Evolutionary conservation across 2,888 invertebrate species (phyloP).

Genomic region (Trissolcus japonicus): DNA sequence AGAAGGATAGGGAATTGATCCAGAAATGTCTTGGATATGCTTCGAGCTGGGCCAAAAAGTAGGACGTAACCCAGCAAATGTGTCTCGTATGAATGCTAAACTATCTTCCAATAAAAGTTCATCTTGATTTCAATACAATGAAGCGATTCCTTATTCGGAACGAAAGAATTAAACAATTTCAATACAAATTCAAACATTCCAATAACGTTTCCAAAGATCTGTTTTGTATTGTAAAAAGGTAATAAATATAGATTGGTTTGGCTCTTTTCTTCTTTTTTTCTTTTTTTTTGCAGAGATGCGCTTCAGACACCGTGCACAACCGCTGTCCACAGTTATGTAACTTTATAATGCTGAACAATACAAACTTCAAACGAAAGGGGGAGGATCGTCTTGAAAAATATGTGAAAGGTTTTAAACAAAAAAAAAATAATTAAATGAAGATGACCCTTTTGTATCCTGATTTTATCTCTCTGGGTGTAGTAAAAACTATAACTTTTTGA

Average conservation of each 20-base stretch:
- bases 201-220: no score
- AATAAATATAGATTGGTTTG: neutral
- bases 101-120: slow-evolving; percentile 14
- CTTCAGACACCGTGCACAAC: neutral
- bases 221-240: no score
- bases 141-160: neutral
- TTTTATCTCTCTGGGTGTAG: no score
- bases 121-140: neutral
- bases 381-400: no score
- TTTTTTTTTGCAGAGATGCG: neutral
- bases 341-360: slow-evolving; percentile 57
- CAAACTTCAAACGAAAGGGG: no score
- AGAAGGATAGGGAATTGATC: neutral
- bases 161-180: no score
- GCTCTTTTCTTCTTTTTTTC: no score
- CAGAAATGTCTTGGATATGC: slow-evolving; percentile 12
- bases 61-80: slow-evolving; percentile 36
- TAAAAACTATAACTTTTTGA: no score
- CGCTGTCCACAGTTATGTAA: slow-evolving; percentile 51
- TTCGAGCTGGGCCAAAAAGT: slow-evolving; percentile 28
- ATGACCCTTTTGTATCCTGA: no score
- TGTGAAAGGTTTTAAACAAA: no score
- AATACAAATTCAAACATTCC: no score
- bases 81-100: slow-evolving; percentile 19
- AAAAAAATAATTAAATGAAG: no score